Percentiles rank a stretch among this genome's conserved stretches.
Evolutionary conservation across 2,888 invertebrate genomes (phyloP).

Genomic region (Oscheius sp.): DNA sequence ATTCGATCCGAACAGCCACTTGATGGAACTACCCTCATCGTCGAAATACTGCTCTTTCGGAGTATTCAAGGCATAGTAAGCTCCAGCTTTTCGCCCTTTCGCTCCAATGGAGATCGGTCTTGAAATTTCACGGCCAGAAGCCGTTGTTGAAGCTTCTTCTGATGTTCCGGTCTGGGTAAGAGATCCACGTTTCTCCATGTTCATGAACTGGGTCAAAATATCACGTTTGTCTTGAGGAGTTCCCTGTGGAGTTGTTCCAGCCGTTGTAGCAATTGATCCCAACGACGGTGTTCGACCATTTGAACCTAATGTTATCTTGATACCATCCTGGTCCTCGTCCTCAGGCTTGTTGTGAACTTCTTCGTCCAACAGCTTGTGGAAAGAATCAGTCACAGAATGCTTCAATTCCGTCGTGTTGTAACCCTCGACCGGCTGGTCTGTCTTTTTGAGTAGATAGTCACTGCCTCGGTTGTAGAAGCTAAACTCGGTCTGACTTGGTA

Average conservation of each 20-base stretch:
- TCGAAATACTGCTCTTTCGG: not conserved
- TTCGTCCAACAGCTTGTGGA: not conserved
- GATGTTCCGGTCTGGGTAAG: not conserved
- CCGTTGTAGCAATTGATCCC: constrained; percentile 1
- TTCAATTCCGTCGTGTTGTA: too few species aligned
- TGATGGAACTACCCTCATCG: constrained; percentile 6
- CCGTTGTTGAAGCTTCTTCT: not conserved
- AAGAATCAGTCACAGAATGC: too few species aligned
- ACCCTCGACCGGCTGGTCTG: too few species aligned
- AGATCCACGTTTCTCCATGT: constrained; percentile 4
- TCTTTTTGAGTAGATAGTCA: too few species aligned
- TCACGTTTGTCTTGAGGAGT: constrained; percentile 7
- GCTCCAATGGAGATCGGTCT: constrained; percentile 15
- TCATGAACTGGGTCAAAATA: too few species aligned
- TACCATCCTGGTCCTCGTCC: not conserved
- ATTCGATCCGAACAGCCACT: constrained; percentile 4
- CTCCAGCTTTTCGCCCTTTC: not conserved
- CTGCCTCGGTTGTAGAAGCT: too few species aligned
- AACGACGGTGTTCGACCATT: not conserved
- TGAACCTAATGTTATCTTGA: not conserved
- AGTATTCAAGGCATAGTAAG: not conserved
- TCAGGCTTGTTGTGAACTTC: not conserved
- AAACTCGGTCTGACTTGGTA: too few species aligned
- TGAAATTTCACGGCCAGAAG: not conserved
- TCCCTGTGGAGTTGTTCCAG: constrained; percentile 18